Evolutionary conservation across 2,888 invertebrate genomes (phyloP).

Genomic region (Nemapogon koenigi): DNA sequence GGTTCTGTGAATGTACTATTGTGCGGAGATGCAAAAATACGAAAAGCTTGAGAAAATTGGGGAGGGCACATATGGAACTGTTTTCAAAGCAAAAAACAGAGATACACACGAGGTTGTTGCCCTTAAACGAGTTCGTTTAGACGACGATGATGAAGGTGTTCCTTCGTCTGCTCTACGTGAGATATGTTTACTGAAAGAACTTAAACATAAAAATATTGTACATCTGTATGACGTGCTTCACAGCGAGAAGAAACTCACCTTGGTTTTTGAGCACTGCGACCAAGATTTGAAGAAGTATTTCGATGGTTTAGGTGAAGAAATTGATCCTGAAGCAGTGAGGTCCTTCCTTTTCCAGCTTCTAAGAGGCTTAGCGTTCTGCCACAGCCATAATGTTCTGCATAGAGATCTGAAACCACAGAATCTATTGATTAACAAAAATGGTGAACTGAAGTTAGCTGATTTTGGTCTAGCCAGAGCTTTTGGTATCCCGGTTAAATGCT

Average conservation of each 20-base stretch:
- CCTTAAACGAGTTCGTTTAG: constrained; percentile 93
- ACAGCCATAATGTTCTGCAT: constrained; percentile 96
- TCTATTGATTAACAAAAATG: constrained; percentile 94
- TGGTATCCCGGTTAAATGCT: constrained; percentile 98
- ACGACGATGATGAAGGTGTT: constrained; percentile 99
- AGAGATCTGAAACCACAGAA: constrained; percentile 97
- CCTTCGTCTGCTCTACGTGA: constrained; percentile 97
- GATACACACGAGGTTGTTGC: constrained; percentile 98
- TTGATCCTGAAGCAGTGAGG: constrained; percentile 94
- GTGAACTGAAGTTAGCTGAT: constrained; percentile 96
- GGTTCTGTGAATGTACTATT: too few relatives aligned
- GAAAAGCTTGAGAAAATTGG: constrained; percentile 99
- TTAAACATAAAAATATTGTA: constrained; percentile 98
- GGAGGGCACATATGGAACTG: constrained; percentile 99
- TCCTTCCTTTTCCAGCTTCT: constrained; percentile 95
- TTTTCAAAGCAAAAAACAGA: constrained; percentile 98
- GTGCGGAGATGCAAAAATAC: constrained; percentile 98
- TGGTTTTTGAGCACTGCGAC: constrained; percentile 99
- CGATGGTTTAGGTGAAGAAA: constrained; percentile 97
- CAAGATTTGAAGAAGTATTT: constrained; percentile 99
- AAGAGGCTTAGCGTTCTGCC: constrained; percentile 95
- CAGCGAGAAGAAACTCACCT: constrained; percentile 95
- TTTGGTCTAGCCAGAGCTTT: constrained; percentile 98
- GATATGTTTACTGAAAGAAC: constrained; percentile 96
- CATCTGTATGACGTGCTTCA: constrained; percentile 96